A percentile compares a stretch with the other conserved stretches of the same genome.
phyloP scores from a whole-genome alignment of 2,797 vertebrate genomes.

The Sus cebifrons region DNA sequence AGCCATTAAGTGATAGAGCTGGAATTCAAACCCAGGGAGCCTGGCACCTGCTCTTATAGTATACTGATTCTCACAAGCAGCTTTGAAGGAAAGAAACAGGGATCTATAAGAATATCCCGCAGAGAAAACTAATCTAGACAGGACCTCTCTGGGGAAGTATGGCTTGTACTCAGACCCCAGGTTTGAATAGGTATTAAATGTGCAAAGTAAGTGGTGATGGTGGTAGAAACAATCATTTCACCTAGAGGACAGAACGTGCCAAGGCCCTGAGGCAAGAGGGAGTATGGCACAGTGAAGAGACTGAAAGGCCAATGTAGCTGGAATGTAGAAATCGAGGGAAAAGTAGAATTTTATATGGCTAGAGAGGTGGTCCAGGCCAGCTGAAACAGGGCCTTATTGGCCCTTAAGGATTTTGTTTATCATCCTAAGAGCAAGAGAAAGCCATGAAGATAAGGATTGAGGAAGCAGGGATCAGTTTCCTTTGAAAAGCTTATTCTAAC shows the following conservation, averaged over 20 bases:
- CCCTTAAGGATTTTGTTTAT: not conserved
- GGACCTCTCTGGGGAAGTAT: not conserved
- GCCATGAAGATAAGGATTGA: not conserved
- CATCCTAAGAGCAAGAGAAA: not conserved
- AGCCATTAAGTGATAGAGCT: not conserved
- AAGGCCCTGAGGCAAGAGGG: not conserved
- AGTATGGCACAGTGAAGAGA: not conserved
- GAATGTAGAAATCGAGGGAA: not conserved
- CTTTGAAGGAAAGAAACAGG: constrained; percentile 17
- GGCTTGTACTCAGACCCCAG: not conserved
- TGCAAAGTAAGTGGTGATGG: not conserved
- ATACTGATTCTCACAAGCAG: not conserved
- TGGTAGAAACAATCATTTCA: not conserved
- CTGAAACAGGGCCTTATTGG: not conserved
- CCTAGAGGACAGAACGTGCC: not conserved
- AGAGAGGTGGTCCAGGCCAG: not conserved
- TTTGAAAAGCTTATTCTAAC: constrained; percentile 2
- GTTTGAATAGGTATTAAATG: not conserved
- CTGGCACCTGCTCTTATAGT: not conserved
- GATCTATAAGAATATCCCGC: not conserved
- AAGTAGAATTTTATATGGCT: not conserved
- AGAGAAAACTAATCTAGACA: not conserved
- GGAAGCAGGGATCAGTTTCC: not conserved
- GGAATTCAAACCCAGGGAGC: not conserved
- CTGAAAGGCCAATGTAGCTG: not conserved